Base-by-base conservation (phyloP, 2,113 vertebrate genomes). In the Passerina amoena region DNA sequence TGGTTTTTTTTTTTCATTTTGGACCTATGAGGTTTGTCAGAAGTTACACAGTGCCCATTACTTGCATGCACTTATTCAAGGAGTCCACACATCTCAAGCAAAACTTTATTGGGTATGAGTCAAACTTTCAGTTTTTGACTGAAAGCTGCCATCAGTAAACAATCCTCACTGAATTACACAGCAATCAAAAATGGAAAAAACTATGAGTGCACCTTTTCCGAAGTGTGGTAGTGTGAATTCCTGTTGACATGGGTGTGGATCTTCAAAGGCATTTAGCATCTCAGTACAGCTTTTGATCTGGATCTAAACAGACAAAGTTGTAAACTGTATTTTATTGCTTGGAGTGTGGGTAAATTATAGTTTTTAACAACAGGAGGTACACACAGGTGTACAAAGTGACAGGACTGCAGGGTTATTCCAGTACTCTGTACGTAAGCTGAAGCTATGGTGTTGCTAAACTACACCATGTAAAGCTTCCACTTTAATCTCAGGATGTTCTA, bases 381-480 rank as follows among this genome's bases (percentile, higher is more conserved):
- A 7, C 4, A 16, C 28, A 11, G 30, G 28, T 53, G 61, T 33
- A 37, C n/a, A 23, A 57, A 72, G n/a, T 27, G 64, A 48, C 1
- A 3, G 2, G 25, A 60, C 19, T 13, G 18, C 19, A 9, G 3
- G 14, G 37, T 64, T 79, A 31, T 21, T 84, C 38, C 64, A 12
- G 23, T 25, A 22, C 42, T 82, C 0, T 2, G 23, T 33, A 5
- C 2, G 5, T 42, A 35, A 53, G 18, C 63, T 77, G 37, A 31
- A 56, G 14, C 23, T 23, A 0, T 0, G 0, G 31, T 17, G 16
- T 31, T 38, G 33, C 54, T 85, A 7, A 50, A 35, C 37, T 24
- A 5, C 23, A 7, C 12, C 5, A 2, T 9, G 1, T 27, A 73
- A 78, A 60, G 35, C 25, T 77, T 93, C 45, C 25, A 17, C 47